These are phyloP conservation scores for Oryzias woworae DNA, from an alignment of 2,113 vertebrate species.

Conservation along the genomic window DNA sequence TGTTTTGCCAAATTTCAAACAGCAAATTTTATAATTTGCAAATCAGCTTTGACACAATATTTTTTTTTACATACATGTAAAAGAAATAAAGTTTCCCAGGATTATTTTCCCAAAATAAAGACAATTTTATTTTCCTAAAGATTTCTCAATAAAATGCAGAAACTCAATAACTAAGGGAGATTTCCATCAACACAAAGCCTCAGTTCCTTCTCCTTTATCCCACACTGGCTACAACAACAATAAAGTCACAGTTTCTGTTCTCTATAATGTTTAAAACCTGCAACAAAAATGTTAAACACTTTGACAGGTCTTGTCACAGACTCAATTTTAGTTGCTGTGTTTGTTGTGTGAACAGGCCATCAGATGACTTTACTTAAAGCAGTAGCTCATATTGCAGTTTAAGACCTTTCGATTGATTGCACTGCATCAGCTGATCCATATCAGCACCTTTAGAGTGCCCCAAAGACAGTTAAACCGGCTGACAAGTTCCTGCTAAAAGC, in stretches of 20 bases:
- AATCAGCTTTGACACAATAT: no score
- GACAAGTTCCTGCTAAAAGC: constrained; percentile 25
- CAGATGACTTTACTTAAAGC: no score
- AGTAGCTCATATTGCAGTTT: neutral
- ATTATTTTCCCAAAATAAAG: no score
- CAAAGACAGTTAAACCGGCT: constrained; percentile 1
- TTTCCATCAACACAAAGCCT: constrained; percentile 25
- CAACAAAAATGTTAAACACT: no score
- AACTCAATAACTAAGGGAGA: no score
- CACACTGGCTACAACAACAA: neutral
- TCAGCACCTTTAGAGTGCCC: constrained; percentile 13
- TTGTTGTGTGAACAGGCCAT: neutral
- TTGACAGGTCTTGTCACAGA: no score
- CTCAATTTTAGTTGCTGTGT: neutral
- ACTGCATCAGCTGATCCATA: constrained; percentile 34
- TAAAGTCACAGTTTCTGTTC: no score
- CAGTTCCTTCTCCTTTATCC: constrained; percentile 38
- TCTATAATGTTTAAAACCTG: no score
- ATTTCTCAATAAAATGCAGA: no score
- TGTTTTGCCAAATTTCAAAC: neutral
- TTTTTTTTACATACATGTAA: no score
- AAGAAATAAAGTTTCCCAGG: no score
- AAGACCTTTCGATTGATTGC: neutral
- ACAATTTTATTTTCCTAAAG: no score
- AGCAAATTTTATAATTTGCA: constrained; percentile 1